Evolutionary conservation across 1,140 invertebrate genomes (phyloP), one percentile per base, ranked within the genome.

Genomic region (Acromyrmex echinatior): DNA sequence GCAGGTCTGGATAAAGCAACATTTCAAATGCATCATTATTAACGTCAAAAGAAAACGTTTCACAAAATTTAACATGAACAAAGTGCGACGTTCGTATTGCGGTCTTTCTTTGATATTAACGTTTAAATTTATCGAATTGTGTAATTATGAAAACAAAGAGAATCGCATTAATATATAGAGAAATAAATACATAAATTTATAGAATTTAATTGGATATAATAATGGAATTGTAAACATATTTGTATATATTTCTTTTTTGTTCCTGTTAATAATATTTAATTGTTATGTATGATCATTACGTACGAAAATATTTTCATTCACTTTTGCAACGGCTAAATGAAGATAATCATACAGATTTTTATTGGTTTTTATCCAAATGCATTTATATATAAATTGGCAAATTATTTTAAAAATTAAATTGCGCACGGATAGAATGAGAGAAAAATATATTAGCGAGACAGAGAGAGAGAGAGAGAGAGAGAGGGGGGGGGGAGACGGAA

Each of bases 1-100:
- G 80, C 77, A 58, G 21, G 74, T 86, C 77, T 82, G 39, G 53
- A 74, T 60, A 51, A 51, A 53, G 35, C 49, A 21, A 51, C 56
- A 76, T 35, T 81, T 70, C 10, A 56, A 45, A 70, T 70, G 14
- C 16, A 31, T 81, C 31, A 39, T 70, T 60, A 80, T 80, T 70
- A 70, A 4, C 18, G 28, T 16, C 9, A 1, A 78, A 31, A 21
- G 60, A 25, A 65, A 31, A 49, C 16, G 21, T 35, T 35, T 10
- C 18, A 2, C 16, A 12, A 51, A 31, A 80, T 68, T 68, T 66
- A 39, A 62, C 9, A n/a, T 25, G 28, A 39, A 58, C 18, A 5
- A 18, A 45, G 35, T 14, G n/a, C 35, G 18, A 35, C 18, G 18
- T 65, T 35, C 7, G 21, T 10, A 12, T 28, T 21, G 65, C 35